Conservation (phyloP, 1,140 invertebrate genomes). For the Pomacea maculata region DNA sequence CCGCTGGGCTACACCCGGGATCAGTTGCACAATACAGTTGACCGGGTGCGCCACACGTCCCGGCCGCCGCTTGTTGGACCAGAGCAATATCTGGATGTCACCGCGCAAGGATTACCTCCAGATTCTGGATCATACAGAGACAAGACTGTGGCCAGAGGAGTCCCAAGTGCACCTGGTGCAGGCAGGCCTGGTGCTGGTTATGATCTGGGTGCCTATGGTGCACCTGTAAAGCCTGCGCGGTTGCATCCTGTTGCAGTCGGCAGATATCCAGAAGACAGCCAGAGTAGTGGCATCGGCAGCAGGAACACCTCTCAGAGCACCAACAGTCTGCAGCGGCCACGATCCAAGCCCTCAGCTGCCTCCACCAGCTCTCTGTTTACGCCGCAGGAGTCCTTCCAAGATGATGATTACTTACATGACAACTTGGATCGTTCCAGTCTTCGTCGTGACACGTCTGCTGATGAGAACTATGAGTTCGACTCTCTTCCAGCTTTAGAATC, state of each 20-base stretch:
- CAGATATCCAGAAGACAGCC: constrained; percentile 73
- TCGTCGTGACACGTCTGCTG: constrained; percentile 82
- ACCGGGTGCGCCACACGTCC: constrained; percentile 61
- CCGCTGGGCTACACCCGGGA: constrained; percentile 65
- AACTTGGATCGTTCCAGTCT: constrained; percentile 36
- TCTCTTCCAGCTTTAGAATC: constrained; percentile 64
- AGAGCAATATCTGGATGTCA: constrained; percentile 15
- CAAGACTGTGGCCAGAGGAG: background rate
- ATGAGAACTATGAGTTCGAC: constrained; percentile 96
- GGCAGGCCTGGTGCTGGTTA: background rate
- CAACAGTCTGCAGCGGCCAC: constrained; percentile 68
- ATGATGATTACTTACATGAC: constrained; percentile 44
- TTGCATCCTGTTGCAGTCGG: constrained; percentile 25
- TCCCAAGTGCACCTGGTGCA: background rate
- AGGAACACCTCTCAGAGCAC: constrained; percentile 88
- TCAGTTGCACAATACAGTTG: constrained; percentile 63
- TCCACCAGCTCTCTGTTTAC: constrained; percentile 42
- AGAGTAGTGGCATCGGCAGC: constrained; percentile 85
- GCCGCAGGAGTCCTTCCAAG: constrained; percentile 49
- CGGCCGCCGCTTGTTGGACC: constrained; percentile 17
- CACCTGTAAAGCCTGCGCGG: constrained; percentile 11
- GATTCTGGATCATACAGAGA: background rate
- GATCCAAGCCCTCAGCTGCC: constrained; percentile 31
- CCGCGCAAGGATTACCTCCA: background rate
- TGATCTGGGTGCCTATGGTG: background rate